A percentile compares a stretch with the other conserved stretches of the same genome.
These are phyloP conservation scores for Synanthedon tipuliformis DNA, from an alignment of 2,888 invertebrate genomes.

Conservation along the genomic window DNA sequence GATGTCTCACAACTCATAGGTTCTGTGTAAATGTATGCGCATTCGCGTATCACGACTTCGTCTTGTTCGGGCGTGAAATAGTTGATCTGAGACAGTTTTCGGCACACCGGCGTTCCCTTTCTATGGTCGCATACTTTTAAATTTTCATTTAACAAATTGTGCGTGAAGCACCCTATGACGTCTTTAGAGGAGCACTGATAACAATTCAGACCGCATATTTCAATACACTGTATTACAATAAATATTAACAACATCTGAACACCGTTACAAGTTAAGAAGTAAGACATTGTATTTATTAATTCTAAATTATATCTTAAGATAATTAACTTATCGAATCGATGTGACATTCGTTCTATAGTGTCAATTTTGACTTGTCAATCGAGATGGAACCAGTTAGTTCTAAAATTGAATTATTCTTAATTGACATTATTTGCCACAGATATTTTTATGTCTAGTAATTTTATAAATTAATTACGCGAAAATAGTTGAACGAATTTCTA, in stretches of 20 bases:
- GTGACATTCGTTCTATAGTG: too few relatives aligned
- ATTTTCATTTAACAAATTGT: slow-evolving; percentile 27
- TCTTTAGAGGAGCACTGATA: slow-evolving; percentile 42
- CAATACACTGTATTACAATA: slow-evolving; percentile 11
- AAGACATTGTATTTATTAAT: too few relatives aligned
- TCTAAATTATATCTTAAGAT: too few relatives aligned
- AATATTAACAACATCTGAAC: neutral
- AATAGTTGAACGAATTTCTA: too few relatives aligned
- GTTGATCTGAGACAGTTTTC: slow-evolving; percentile 40
- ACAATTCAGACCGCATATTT: slow-evolving; percentile 32
- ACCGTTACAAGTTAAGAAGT: too few relatives aligned
- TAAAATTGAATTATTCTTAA: too few relatives aligned
- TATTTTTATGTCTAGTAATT: too few relatives aligned
- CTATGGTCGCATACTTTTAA: slow-evolving; percentile 29
- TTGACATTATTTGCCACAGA: too few relatives aligned
- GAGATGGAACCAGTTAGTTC: too few relatives aligned
- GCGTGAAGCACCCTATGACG: slow-evolving; percentile 30
- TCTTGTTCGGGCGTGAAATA: slow-evolving; percentile 38
- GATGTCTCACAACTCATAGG: slow-evolving; percentile 34
- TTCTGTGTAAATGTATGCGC: slow-evolving; percentile 37
- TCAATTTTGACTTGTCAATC: too few relatives aligned
- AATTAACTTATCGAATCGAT: too few relatives aligned
- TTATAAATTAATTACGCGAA: too few relatives aligned
- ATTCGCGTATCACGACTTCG: slow-evolving; percentile 38
- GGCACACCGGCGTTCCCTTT: slow-evolving; percentile 29